A percentile compares a stretch with the other conserved stretches of the same genome.
These are phyloP conservation scores for Oxyura jamaicensis DNA, from an alignment of 2,113 vertebrate genomes.

Conservation along the genomic window DNA sequence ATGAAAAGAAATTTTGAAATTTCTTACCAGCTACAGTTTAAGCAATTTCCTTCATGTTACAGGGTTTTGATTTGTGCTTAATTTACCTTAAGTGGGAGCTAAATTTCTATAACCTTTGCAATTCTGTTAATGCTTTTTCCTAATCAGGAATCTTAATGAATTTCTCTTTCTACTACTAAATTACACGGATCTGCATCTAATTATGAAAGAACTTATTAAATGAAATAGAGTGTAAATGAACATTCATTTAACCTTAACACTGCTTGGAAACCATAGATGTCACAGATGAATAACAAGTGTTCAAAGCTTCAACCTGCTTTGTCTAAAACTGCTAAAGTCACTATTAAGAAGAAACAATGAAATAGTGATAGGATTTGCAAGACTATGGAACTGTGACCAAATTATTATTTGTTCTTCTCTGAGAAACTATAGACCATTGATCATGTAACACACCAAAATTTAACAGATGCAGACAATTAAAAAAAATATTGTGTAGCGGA, in stretches of 20 bases:
- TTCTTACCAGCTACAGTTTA: not conserved
- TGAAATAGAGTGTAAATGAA: constrained; percentile 46
- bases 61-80: not conserved
- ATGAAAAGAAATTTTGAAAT: not conserved
- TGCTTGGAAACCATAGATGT: constrained; percentile 12
- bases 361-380: not conserved
- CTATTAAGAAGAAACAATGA: not conserved
- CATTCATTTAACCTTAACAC: constrained; percentile 49
- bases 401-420: not conserved
- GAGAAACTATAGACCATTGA: not conserved
- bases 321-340: not conserved
- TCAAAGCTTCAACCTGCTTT: not conserved
- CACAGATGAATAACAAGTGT: constrained; percentile 15
- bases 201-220: constrained; percentile 38
- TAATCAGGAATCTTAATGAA: constrained; percentile 52
- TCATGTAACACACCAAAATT: not conserved
- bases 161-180: constrained; percentile 48
- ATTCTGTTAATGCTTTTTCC: not conserved
- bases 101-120: constrained; percentile 33
- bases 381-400: not conserved
- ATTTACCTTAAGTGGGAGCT: not conserved
- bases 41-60: not conserved
- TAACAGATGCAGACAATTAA: not conserved
- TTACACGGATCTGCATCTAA: constrained; percentile 52
- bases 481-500: not conserved